These are phyloP conservation scores for Balearica regulorum DNA, from an alignment of 2,797 vertebrate genomes.

Conservation along the genomic window DNA sequence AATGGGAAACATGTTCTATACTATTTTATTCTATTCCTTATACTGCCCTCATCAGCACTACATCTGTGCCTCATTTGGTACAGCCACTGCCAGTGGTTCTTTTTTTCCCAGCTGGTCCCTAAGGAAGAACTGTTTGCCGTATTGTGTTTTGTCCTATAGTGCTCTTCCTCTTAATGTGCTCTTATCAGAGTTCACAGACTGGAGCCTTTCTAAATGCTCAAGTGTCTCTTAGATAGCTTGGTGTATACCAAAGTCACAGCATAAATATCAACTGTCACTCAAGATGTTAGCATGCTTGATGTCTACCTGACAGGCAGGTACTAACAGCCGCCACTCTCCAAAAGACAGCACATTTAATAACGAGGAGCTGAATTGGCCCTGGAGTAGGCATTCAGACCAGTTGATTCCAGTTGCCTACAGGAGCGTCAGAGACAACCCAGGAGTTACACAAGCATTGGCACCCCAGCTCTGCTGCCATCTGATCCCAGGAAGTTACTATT, in stretches of 20 bases:
- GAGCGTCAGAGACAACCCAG: not conserved
- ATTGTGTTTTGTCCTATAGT: not conserved
- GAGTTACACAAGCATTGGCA: not conserved
- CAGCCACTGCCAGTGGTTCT: not conserved
- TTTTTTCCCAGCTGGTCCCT: not conserved
- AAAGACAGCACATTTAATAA: not conserved
- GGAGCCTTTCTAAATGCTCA: not conserved
- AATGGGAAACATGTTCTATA: not conserved
- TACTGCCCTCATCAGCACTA: not conserved
- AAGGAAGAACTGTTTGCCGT: not conserved
- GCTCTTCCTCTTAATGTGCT: not conserved
- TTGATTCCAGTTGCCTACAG: not conserved
- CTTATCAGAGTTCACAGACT: not conserved
- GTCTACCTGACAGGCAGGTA: not conserved
- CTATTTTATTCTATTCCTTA: not conserved
- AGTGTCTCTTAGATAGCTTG: not conserved
- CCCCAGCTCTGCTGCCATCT: not conserved
- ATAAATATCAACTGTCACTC: not conserved
- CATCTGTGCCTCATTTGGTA: accelerated
- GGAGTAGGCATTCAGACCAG: not conserved
- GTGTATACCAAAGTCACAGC: not conserved
- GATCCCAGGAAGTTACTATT: not conserved
- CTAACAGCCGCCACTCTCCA: not conserved
- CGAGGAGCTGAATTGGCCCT: not conserved
- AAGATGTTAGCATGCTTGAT: not conserved